Evolutionary conservation across 2,888 invertebrate genomes (phyloP), one percentile per base, ranked within the genome.

Genomic region (Chaitophorus viminalis): DNA sequence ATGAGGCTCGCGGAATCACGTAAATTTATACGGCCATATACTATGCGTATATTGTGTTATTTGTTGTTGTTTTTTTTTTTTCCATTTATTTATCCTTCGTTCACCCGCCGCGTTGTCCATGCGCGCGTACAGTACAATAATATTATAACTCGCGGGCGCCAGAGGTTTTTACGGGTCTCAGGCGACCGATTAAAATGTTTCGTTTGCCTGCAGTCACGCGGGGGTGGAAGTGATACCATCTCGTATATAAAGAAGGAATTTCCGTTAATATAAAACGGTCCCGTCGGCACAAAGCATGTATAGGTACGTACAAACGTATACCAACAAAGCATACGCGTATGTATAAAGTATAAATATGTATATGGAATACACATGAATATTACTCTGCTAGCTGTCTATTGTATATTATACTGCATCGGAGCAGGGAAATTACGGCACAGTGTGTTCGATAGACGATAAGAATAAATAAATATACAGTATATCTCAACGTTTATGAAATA

Each of bases 81-180:
- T 11, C 3, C 21, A 8, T 39, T 8, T 11, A 0, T 39, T 39
- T 8, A 39, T 39, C 39, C 39, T 39, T 39, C 39, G 3, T 39
- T 39, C 60, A 25, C 60, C 21, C 60, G 52, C 52, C 52, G 18
- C 60, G 18, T 17, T 31, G 8, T 68, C 29, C 39, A 11, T 68
- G n/a, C 29, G 9, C 21, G 31, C 21, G 52, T 33, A 79, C 18
- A 60, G 1, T 25, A 6, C 25, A 60, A 60, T 60, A 60, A 60
- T 60, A 60, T 18, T n/a, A 21, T 31, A 21, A 17, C 9, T 11
- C 36, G 14, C 18, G 11, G 46, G 31, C 76, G 17, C 21, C 2
- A 5, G 74, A n/a, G 54, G 39, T 39, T 76, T 75, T 84, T 76
- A 84, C 76, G 36, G 76, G 76, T 84, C 84, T 84, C 76, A 39